Percentiles rank a stretch among this genome's conserved stretches.
These are phyloP conservation scores for Limnephilus lunatus DNA, from an alignment of 2,888 invertebrate genomes.

Conservation along the genomic window DNA sequence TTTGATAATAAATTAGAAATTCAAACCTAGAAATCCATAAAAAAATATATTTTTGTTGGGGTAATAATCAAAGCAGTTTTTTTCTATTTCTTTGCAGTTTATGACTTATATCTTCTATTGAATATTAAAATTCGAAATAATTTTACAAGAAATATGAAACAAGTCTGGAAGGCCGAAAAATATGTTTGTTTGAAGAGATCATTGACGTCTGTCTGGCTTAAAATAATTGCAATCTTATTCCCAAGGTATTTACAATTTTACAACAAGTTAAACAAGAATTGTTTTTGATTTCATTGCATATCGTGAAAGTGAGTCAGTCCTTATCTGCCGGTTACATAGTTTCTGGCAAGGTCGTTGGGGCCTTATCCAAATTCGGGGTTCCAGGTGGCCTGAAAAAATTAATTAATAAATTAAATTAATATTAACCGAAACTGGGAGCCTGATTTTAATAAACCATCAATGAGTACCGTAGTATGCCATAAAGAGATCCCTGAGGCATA, in stretches of 20 bases:
- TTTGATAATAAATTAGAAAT: too few relatives aligned
- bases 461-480: too few relatives aligned
- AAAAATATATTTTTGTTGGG: too few relatives aligned
- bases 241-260: neutral
- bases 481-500: too few relatives aligned
- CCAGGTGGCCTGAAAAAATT: constrained; percentile 36
- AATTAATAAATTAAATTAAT: neutral
- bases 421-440: neutral
- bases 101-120: too few relatives aligned
- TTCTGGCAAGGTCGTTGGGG: neutral
- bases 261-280: neutral
- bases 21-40: too few relatives aligned
- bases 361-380: neutral
- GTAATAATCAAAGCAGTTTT: too few relatives aligned
- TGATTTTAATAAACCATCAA: neutral
- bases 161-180: neutral
- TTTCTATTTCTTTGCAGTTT: too few relatives aligned
- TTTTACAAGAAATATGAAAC: too few relatives aligned
- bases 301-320: neutral
- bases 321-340: neutral
- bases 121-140: too few relatives aligned
- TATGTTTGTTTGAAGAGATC: neutral
- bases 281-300: neutral
- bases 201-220: neutral
- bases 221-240: neutral